Base-by-base conservation (phyloP, 2,888 invertebrate genomes). In the Caenorhabditis wallacei region DNA sequence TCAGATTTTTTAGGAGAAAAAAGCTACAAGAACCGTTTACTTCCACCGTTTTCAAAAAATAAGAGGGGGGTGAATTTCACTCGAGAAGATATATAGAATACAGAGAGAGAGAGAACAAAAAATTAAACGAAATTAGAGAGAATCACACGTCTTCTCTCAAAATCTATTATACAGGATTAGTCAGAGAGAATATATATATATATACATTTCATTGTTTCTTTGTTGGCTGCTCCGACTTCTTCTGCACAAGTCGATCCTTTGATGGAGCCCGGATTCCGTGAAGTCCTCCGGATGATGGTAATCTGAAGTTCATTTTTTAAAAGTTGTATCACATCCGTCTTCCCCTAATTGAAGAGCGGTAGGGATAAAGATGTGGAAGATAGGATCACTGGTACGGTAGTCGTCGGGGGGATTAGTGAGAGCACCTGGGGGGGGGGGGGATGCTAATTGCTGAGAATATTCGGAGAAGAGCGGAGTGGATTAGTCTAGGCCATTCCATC, bases 181-280 rank as follows among this genome's bases (percentile, higher is more conserved):
- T 72, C 56, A 30, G 30, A 76, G 40, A 43, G 46, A 54, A 48
- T 5, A 20, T n/a, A 69, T n/a, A 56, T 24, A 43, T 35, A 40
- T 54, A 18, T 22, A 69, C 11, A 30, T 26, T 57, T 54, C 16
- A 54, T 48, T 18, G 8, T 75, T 54, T 59, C 59, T 66, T 66
- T 20, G 59, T 48, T 64, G 24, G 1, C 48, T 22, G 53, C n/a
- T 51, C 18, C 20, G 20, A 26, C 24, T 51, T 7, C 57, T 57
- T 56, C 40, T 20, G 46, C 1, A 64, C 35, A 1, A 64, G 13
- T 13, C 82, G 76, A 20, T 70, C 76, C 54, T 72, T 78, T 4
- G 82, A 82, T 37, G 78, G 78, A 24, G 82, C 82, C 59, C 82
- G 78, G n/a, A 82, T 72, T 53, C 82, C 82, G 54, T 82, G 78